Percentiles rank a stretch among this genome's conserved stretches.
These are phyloP conservation scores for Fistularia commersonii DNA, from an alignment of 2,797 vertebrate species.

Conservation along the genomic window DNA sequence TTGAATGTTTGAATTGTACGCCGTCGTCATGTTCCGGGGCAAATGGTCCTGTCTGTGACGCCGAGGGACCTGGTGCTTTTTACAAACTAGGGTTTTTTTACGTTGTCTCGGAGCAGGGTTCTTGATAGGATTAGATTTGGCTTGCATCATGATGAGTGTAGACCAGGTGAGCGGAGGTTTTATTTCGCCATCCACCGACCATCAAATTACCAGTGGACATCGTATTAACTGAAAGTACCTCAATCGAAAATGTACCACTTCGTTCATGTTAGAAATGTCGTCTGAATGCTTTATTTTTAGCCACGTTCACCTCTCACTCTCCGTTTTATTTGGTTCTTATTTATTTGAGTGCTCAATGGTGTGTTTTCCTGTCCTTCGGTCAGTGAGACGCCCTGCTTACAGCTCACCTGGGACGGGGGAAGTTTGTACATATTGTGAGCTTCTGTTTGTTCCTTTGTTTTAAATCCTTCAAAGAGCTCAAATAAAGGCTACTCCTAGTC, in stretches of 20 bases:
- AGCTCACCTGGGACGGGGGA: conserved; percentile 16
- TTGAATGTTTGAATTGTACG: too few species aligned
- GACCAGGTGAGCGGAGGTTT: too few species aligned
- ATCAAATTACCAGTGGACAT: conserved; percentile 11
- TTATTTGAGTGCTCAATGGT: conserved; percentile 73
- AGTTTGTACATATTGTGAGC: conserved; percentile 32
- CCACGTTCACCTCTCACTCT: conserved; percentile 15
- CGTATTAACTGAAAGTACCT: conserved; percentile 46
- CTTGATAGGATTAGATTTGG: too few species aligned
- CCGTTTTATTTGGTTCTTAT: conserved; percentile 33
- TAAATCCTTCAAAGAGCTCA: conserved; percentile 32
- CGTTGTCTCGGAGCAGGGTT: too few species aligned
- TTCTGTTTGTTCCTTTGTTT: conserved; percentile 28
- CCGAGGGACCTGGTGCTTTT: too few species aligned
- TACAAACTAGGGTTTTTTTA: too few species aligned
- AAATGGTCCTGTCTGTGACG: too few species aligned
- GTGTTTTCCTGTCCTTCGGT: conserved; percentile 13
- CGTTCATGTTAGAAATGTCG: conserved; percentile 12
- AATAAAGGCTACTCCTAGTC: conserved; percentile 63
- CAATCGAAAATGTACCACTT: conserved; percentile 32
- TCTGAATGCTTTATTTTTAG: conserved; percentile 3
- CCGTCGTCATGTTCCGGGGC: too few species aligned
- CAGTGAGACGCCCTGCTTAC: conserved; percentile 11
- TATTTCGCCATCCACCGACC: too few species aligned
- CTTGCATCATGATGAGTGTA: too few species aligned